Evolutionary conservation across 2,888 invertebrate species (phyloP), one percentile per base, ranked within the genome.

Genomic region (Coenonympha arcania): DNA sequence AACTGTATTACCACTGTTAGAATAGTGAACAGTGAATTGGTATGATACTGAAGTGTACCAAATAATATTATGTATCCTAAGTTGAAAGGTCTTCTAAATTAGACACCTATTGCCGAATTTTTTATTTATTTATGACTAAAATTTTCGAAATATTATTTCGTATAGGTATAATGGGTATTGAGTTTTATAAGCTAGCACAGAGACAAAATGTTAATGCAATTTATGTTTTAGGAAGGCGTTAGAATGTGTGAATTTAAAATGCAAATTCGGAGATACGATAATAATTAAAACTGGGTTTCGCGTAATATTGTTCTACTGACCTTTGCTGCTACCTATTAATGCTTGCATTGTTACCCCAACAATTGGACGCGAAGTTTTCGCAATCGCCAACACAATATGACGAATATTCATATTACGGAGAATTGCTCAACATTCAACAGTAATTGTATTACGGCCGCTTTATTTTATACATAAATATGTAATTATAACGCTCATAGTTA

Each of bases 351-450:
- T 72, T 71, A 64, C 64, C 59, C 64, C 62, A 67, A 66, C 66
- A 71, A 74, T 71, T 68, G 69, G 65, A 24, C 22, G 69, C 70
- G 65, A 63, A 62, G 61, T 72, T 79, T 81, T 79, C 75, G 76
- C 76, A 80, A 79, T 63, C 59, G 39, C 54, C 54, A 52, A 58
- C 54, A 57, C 56, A 55, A 57, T 52, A 63, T 59, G 63, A 59
- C 59, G 63, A 64, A 59, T 64, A 57, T 58, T 53, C 57, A 64
- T 63, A 68, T 69, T 72, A 74, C 68, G 65, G 67, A 69, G 73
- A 70, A 73, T 84, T 83, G 76, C 81, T 66, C 79, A 81, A 84
- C 74, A 69, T 80, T 66, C 79, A 81, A 84, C 74, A 69, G 65
- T 76, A 74, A 82, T 77, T 79, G 78, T 78, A 76, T 81, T 81